phyloP scores from a whole-genome alignment of 2,888 invertebrate genomes.

The Siphlonurus alternatus region DNA sequence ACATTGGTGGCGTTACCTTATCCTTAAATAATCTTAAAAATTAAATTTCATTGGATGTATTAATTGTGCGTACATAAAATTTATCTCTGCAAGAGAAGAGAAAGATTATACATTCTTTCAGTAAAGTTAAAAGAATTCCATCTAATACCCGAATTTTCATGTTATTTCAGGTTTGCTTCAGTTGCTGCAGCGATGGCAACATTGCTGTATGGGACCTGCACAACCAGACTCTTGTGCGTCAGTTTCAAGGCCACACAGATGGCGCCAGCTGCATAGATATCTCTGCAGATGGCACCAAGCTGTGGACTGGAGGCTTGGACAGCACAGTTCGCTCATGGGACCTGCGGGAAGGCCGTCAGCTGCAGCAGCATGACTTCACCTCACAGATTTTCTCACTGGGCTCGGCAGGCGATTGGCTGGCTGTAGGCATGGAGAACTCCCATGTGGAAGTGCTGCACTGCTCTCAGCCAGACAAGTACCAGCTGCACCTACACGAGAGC shows the following conservation, averaged over 20 bases:
- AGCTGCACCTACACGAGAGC: slow-evolving; percentile 87
- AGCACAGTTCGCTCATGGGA: slow-evolving; percentile 97
- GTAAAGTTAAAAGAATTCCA: too few relatives aligned
- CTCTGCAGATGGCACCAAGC: slow-evolving; percentile 75
- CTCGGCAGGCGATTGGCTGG: slow-evolving; percentile 92
- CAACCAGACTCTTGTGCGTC: slow-evolving; percentile 79
- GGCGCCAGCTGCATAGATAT: slow-evolving; percentile 97
- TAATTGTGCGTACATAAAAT: too few relatives aligned
- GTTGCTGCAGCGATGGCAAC: slow-evolving; percentile 96
- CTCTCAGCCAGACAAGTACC: slow-evolving; percentile 86
- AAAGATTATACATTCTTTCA: too few relatives aligned
- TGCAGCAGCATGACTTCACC: slow-evolving; percentile 90
- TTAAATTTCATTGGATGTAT: too few relatives aligned
- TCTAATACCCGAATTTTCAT: too few relatives aligned
- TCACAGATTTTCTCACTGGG: slow-evolving; percentile 49
- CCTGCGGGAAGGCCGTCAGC: slow-evolving; percentile 75
- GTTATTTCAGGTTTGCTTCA: slow-evolving; percentile 67
- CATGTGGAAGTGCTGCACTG: slow-evolving; percentile 89
- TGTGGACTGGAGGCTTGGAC: slow-evolving; percentile 90
- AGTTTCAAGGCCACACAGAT: slow-evolving; percentile 93
- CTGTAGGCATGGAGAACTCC: slow-evolving; percentile 97
- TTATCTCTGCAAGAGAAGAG: too few relatives aligned
- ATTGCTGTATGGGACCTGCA: slow-evolving; percentile 93
- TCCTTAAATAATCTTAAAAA: too few relatives aligned
- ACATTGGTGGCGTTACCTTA: too few relatives aligned